Evolutionary conservation across 1,140 invertebrate genomes (phyloP).

Genomic region (Trichonephila clavata): DNA sequence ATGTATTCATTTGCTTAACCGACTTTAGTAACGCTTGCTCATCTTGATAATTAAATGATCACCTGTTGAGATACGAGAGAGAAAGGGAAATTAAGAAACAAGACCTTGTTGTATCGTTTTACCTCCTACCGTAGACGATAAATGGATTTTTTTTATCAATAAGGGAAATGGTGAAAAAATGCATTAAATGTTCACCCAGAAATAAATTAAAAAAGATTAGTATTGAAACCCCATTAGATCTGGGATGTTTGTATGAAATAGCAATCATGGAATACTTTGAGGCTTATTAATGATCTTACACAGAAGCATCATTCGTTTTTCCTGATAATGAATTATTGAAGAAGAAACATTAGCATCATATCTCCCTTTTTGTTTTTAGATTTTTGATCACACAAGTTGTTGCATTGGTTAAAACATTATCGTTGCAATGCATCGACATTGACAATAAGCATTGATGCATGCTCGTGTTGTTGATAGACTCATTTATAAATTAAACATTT

Average conservation of each 20-base stretch:
- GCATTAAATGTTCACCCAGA: neutral
- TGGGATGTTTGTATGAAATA: neutral
- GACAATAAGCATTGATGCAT: too few relatives aligned
- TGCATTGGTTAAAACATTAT: too few relatives aligned
- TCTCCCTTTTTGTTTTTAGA: neutral
- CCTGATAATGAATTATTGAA: neutral
- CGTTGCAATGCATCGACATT: too few relatives aligned
- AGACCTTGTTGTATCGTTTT: conserved; percentile 7
- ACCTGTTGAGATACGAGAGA: neutral
- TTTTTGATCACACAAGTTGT: neutral
- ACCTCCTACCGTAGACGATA: neutral
- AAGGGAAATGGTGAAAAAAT: neutral
- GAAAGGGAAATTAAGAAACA: neutral
- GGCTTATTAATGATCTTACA: neutral
- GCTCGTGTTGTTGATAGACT: too few relatives aligned
- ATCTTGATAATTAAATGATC: conserved; percentile 47
- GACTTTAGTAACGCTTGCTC: neutral
- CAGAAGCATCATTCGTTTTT: neutral
- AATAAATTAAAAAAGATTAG: neutral
- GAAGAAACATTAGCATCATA: neutral
- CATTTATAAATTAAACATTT: too few relatives aligned
- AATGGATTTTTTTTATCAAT: neutral
- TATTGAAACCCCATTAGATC: conserved; percentile 1
- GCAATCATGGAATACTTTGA: neutral
- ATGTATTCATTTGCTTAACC: neutral